These are phyloP conservation scores for Alexandromys fortis DNA, from an alignment of 2,113 vertebrate genomes.

Conservation along the genomic window DNA sequence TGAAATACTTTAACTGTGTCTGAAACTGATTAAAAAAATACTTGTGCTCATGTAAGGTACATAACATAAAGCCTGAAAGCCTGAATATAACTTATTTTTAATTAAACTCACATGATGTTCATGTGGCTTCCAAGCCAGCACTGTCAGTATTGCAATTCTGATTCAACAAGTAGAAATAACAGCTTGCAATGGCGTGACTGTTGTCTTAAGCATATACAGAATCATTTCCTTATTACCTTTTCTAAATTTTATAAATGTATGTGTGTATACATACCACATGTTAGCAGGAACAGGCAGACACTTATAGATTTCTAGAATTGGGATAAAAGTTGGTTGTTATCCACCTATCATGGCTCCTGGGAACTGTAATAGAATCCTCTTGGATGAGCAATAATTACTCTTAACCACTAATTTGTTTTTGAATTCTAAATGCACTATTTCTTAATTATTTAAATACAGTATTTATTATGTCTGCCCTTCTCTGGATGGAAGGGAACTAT, in stretches of 20 bases:
- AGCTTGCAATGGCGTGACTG: conserved; percentile 89
- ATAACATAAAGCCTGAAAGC: conserved; percentile 86
- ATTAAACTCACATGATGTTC: conserved; percentile 90
- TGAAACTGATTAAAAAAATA: background rate
- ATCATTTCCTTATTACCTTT: background rate
- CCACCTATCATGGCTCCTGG: background rate
- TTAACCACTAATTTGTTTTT: background rate
- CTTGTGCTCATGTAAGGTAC: conserved; percentile 61
- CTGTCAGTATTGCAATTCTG: conserved; percentile 91
- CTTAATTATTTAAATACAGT: conserved; percentile 83
- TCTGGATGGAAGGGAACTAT: conserved; percentile 73
- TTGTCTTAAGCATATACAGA: conserved; percentile 66
- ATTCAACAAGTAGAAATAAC: conserved; percentile 87
- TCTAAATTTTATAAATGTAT: background rate
- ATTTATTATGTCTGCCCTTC: conserved; percentile 78
- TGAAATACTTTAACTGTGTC: background rate
- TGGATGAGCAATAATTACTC: background rate
- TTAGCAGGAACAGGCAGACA: no score
- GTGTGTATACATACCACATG: background rate
- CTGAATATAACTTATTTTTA: conserved; percentile 82
- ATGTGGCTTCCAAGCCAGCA: conserved; percentile 90
- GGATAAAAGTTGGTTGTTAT: background rate
- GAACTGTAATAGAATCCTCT: background rate
- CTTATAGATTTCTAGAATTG: background rate
- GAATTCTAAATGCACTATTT: background rate